These are phyloP conservation scores for Dynastes hyllus DNA, from an alignment of 2,888 invertebrate species.

Conservation along the genomic window DNA sequence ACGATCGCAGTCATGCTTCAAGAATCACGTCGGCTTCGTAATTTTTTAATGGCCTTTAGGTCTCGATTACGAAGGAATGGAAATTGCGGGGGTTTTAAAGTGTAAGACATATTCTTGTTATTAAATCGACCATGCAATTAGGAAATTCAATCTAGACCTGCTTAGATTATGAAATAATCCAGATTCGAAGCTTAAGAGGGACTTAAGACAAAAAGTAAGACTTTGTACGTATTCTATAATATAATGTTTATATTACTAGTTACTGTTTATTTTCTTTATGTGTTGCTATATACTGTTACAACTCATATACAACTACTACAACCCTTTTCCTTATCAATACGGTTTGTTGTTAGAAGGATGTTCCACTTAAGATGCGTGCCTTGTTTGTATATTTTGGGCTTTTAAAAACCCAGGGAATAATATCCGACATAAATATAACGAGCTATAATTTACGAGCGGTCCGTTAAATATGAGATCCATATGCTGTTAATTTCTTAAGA, in stretches of 20 bases:
- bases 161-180: neutral
- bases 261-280: neutral
- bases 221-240: too few relatives aligned
- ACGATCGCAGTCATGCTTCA: neutral
- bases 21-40: conserved; percentile 6
- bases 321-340: conserved; percentile 3
- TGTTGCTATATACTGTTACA: neutral
- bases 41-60: conserved; percentile 20
- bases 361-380: neutral
- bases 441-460: neutral
- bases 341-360: neutral
- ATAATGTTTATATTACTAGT: neutral
- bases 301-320: neutral
- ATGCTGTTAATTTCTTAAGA: too few relatives aligned
- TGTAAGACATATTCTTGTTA: conserved; percentile 8
- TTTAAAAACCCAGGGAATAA: too few relatives aligned
- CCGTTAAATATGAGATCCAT: too few relatives aligned
- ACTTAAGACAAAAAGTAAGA: too few relatives aligned
- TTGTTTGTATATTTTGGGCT: conserved; percentile 4
- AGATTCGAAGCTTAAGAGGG: too few relatives aligned
- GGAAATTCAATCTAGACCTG: too few relatives aligned
- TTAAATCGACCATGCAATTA: too few relatives aligned
- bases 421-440: neutral
- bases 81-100: conserved; percentile 6
- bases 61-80: neutral